A percentile compares a stretch with the other conserved stretches of the same genome.
Evolutionary conservation across 2,113 vertebrate genomes (phyloP).

Genomic region (Cricetomys ansorgei): DNA sequence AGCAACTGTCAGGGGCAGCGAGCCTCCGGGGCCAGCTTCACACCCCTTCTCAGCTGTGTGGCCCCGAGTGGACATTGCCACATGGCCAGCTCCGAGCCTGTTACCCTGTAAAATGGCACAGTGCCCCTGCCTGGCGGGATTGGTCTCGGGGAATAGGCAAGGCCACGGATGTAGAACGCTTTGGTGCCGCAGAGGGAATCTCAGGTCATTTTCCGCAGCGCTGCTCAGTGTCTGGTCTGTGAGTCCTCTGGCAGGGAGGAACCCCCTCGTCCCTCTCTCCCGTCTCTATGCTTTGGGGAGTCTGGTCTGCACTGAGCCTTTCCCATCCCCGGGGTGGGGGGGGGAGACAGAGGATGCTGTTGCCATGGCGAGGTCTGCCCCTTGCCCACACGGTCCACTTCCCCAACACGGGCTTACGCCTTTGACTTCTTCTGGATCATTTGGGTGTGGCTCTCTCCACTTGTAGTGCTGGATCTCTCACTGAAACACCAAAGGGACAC

Average conservation of each 20-base stretch:
- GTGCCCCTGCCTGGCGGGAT: too few relatives aligned
- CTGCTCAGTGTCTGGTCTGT: neutral
- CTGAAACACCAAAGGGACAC: slow-evolving; percentile 57
- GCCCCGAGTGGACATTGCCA: fast-evolving
- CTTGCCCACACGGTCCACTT: fast-evolving
- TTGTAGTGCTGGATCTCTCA: slow-evolving; percentile 65
- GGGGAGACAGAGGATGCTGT: neutral
- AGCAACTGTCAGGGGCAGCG: neutral
- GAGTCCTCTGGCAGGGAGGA: too few relatives aligned
- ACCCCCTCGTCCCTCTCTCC: neutral
- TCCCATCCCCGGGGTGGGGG: neutral
- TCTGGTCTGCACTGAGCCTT: neutral
- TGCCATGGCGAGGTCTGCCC: neutral
- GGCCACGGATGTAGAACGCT: fast-evolving
- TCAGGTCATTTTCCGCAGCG: neutral
- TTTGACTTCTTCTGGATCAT: slow-evolving; percentile 54
- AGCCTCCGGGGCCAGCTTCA: neutral
- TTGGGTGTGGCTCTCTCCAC: slow-evolving; percentile 65
- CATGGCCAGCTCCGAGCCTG: neutral
- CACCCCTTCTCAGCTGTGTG: neutral
- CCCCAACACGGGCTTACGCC: slow-evolving; percentile 30
- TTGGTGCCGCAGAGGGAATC: neutral
- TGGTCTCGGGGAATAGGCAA: neutral
- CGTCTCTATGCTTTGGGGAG: neutral
- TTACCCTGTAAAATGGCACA: neutral